Percentiles rank a stretch among this genome's conserved stretches.
Evolutionary conservation across 2,113 vertebrate genomes (phyloP).

Genomic region (Fregetta grallaria): DNA sequence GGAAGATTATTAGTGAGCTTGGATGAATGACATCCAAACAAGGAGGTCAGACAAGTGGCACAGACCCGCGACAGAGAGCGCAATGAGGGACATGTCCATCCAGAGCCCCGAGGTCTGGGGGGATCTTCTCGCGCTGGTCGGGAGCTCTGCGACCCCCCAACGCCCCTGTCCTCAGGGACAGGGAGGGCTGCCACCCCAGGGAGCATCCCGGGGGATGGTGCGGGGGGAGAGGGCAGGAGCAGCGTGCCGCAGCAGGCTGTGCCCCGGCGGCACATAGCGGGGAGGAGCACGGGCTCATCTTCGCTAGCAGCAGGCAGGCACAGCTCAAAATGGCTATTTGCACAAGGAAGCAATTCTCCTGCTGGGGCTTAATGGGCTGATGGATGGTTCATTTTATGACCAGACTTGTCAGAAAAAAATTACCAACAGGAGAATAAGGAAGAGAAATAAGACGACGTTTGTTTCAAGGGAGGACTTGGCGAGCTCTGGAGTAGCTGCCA

Average conservation of each 20-base stretch:
- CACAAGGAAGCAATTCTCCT: background rate
- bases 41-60: background rate
- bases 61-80: background rate
- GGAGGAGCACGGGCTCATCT: background rate
- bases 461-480: background rate
- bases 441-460: background rate
- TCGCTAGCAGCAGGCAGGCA: background rate
- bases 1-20: background rate
- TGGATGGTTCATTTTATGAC: background rate
- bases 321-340: background rate
- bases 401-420: background rate
- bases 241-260: background rate
- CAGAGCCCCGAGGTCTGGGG: background rate
- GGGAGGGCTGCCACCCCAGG: background rate
- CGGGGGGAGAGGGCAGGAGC: background rate
- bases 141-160: background rate
- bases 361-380: background rate
- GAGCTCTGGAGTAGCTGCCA: background rate
- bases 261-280: accelerated
- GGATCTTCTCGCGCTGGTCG: background rate
- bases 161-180: background rate
- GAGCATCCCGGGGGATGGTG: background rate
- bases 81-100: background rate
- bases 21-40: background rate
- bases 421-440: background rate